A percentile compares a stretch with the other conserved stretches of the same genome.
phyloP scores from a whole-genome alignment of 2,797 vertebrate species.

The Hemibagrus guttatus region DNA sequence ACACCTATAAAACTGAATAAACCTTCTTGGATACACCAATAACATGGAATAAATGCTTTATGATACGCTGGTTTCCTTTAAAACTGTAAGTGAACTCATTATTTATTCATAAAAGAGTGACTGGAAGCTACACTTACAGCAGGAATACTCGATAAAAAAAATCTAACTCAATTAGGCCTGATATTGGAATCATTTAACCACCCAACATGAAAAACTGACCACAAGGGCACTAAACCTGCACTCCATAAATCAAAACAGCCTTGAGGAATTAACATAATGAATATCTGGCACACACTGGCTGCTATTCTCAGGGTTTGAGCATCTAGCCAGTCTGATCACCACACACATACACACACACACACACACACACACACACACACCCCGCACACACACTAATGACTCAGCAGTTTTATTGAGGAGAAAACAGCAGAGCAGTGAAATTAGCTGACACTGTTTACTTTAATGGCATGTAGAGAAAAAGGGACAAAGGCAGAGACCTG shows the following conservation, averaged over 20 bases:
- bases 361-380: neutral
- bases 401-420: conserved; percentile 36
- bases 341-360: neutral
- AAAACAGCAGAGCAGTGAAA: conserved; percentile 32
- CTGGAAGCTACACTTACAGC: neutral
- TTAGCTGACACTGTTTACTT: conserved; percentile 28
- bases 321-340: conserved; percentile 22
- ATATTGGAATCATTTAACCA: conserved; percentile 6
- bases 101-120: neutral
- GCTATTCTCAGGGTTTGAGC: conserved; percentile 36
- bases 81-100: neutral
- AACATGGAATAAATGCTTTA: neutral
- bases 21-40: neutral
- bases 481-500: neutral
- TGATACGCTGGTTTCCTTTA: neutral
- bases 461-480: neutral
- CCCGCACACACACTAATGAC: conserved; percentile 18
- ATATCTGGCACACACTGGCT: conserved; percentile 43
- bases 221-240: neutral
- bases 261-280: conserved; percentile 15
- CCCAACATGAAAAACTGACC: conserved; percentile 11
- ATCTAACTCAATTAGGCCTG: conserved; percentile 15
- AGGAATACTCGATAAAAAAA: neutral
- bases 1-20: neutral
- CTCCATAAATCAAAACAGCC: conserved; percentile 10